Percentiles rank a stretch among this genome's conserved stretches.
These are phyloP conservation scores for Hemiscyllium ocellatum DNA, from an alignment of 2,113 vertebrate species.

Conservation along the genomic window DNA sequence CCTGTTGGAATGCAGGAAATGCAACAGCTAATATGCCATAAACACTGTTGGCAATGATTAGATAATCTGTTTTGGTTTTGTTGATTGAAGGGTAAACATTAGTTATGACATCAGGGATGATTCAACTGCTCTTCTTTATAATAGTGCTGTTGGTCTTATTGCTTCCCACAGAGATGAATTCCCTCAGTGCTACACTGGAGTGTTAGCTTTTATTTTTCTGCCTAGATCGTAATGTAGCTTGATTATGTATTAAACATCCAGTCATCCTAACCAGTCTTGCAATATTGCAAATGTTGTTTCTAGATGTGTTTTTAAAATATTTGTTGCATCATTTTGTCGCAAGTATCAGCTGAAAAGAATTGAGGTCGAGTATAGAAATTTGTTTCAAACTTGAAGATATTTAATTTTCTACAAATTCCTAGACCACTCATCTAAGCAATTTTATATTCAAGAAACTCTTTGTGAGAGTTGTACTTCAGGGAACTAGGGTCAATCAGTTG, in stretches of 20 bases:
- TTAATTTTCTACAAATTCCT: neutral
- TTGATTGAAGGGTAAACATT: too few relatives aligned
- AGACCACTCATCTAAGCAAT: neutral
- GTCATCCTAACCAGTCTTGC: too few relatives aligned
- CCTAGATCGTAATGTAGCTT: neutral
- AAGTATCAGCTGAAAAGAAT: neutral
- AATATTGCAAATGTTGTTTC: neutral
- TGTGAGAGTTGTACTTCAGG: neutral
- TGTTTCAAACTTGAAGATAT: neutral
- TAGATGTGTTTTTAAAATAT: too few relatives aligned
- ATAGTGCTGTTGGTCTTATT: neutral
- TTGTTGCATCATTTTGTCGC: neutral
- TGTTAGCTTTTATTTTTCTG: neutral
- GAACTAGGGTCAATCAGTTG: neutral
- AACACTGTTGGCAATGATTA: neutral
- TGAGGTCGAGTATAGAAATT: neutral
- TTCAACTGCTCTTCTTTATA: too few relatives aligned
- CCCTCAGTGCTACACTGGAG: neutral
- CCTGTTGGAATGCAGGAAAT: neutral
- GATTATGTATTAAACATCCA: neutral
- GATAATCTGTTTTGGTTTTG: too few relatives aligned
- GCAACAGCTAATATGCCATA: neutral
- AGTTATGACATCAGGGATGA: too few relatives aligned
- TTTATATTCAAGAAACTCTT: neutral
- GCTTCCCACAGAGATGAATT: neutral